phyloP scores from a whole-genome alignment of 2,797 vertebrate species.

The Florisuga fusca region DNA sequence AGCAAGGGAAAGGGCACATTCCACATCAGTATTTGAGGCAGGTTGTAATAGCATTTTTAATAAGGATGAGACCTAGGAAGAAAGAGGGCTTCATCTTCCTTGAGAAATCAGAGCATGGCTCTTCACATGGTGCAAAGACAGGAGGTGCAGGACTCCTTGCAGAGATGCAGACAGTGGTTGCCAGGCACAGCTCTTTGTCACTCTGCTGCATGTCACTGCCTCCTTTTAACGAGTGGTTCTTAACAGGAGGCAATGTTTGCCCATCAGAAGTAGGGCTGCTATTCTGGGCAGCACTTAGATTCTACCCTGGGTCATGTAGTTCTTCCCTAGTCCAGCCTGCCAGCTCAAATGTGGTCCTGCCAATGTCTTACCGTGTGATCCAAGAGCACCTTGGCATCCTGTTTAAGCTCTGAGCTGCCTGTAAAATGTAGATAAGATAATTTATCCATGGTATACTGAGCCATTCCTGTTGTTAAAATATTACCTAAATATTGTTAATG shows the following conservation, averaged over 20 bases:
- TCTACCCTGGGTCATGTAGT: background rate
- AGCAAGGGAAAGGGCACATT: conserved; percentile 49
- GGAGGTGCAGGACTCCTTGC: background rate
- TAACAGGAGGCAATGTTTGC: background rate
- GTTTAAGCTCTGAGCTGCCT: background rate
- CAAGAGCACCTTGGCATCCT: background rate
- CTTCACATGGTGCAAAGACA: background rate
- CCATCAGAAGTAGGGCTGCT: background rate
- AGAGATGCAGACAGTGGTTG: background rate
- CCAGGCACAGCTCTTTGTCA: background rate
- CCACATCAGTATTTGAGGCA: conserved; percentile 28
- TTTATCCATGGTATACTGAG: background rate
- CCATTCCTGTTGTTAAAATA: background rate
- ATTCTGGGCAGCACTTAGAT: background rate
- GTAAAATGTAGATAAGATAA: background rate
- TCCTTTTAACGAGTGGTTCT: background rate
- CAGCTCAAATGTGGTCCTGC: background rate
- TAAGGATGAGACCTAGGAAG: background rate
- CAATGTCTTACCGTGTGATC: background rate
- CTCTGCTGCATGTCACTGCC: background rate
- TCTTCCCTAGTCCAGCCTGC: background rate
- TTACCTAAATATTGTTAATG: background rate
- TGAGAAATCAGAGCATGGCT: conserved; percentile 2
- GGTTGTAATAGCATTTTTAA: conserved; percentile 39
- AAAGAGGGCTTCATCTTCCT: conserved; percentile 35